A percentile compares a stretch with the other conserved stretches of the same genome.
Conservation (phyloP, 2,113 vertebrate species). For the Dryoscopus gambensis region DNA sequence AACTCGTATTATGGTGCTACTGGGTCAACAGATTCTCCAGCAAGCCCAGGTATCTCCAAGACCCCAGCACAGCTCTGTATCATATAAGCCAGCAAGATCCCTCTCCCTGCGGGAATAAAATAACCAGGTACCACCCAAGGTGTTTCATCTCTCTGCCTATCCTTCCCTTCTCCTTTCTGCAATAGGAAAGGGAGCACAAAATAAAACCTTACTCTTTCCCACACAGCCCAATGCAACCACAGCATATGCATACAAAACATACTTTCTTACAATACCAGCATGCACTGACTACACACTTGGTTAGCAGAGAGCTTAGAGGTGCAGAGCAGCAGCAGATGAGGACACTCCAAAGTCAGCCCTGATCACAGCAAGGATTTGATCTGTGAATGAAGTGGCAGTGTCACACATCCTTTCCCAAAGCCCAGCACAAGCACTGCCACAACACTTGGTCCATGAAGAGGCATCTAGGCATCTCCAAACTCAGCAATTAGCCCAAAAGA, state of each 20-base stretch:
- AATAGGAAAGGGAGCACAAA: background rate
- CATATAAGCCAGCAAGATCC: background rate
- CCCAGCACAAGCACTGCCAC: background rate
- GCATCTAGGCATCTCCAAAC: background rate
- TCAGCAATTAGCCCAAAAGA: background rate
- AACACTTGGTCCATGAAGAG: background rate
- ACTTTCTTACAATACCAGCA: background rate
- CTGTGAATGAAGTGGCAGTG: accelerated
- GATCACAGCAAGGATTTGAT: background rate
- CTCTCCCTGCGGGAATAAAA: background rate
- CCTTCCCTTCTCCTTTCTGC: background rate
- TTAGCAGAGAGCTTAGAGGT: background rate
- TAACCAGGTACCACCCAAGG: background rate
- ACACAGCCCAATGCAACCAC: background rate
- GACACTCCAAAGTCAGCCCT: background rate
- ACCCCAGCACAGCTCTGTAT: background rate
- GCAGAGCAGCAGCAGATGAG: background rate
- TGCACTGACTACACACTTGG: accelerated
- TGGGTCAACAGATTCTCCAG: background rate
- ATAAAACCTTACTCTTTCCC: background rate
- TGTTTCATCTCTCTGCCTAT: background rate
- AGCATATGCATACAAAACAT: background rate
- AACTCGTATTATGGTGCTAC: background rate
- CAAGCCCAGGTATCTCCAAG: background rate
- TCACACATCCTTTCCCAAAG: background rate